Evolutionary conservation across 2,113 vertebrate genomes (phyloP).

Genomic region (Arenaria interpres): DNA sequence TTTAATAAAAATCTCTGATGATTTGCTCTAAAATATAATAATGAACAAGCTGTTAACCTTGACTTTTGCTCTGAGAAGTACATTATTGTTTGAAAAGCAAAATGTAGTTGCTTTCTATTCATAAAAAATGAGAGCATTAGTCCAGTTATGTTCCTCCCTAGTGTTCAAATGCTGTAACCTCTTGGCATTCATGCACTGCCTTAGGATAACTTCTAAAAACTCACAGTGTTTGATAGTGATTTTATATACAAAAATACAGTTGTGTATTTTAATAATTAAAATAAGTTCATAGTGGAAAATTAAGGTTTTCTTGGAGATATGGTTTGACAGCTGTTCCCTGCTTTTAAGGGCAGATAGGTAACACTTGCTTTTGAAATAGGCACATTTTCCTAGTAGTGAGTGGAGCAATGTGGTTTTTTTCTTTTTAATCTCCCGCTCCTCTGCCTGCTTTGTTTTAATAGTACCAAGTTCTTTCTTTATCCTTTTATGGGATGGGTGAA

Average conservation of each 20-base stretch:
- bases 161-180: neutral
- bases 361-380: neutral
- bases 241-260: neutral
- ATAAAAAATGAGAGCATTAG: neutral
- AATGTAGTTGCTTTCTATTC: neutral
- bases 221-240: neutral
- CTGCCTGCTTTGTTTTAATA: neutral
- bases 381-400: neutral
- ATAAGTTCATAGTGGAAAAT: neutral
- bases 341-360: neutral
- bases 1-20: neutral
- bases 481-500: neutral
- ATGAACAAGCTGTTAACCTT: neutral
- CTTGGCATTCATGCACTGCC: neutral
- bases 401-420: neutral
- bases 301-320: neutral
- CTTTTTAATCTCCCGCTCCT: neutral
- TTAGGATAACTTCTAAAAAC: neutral
- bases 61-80: neutral
- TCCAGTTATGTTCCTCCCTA: neutral
- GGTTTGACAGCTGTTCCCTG: neutral
- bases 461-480: neutral
- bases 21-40: neutral
- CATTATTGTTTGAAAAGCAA: neutral
- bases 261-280: neutral